These are phyloP conservation scores for Harlomillsia oculata DNA, from an alignment of 1,140 invertebrate species.

Conservation along the genomic window DNA sequence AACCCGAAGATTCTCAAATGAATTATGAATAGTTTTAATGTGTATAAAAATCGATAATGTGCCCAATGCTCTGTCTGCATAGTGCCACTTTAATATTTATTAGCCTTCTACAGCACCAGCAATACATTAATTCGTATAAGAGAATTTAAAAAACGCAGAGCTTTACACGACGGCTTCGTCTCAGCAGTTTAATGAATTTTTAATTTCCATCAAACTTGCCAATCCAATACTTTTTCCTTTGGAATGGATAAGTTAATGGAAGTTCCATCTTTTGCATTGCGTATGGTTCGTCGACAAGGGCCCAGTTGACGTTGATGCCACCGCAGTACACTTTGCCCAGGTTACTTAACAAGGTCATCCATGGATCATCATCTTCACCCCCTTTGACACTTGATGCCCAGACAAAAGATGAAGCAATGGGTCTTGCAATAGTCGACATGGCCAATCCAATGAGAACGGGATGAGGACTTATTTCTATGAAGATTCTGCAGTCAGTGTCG, in stretches of 20 bases:
- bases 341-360: neutral
- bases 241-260: neutral
- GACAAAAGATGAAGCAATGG: neutral
- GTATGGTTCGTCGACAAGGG: neutral
- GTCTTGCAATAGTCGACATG: neutral
- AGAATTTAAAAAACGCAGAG: no score
- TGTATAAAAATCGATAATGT: no score
- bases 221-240: constrained; percentile 2
- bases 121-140: no score
- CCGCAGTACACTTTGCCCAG: neutral
- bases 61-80: no score
- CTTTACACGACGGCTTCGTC: no score
- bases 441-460: constrained; percentile 2
- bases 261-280: neutral
- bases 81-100: no score
- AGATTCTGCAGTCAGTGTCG: neutral
- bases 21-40: no score
- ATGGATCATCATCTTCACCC: neutral
- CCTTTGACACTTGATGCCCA: neutral
- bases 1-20: no score
- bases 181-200: no score
- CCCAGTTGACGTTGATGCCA: neutral
- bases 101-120: no score
- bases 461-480: constrained; percentile 4
- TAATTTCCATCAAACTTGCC: no score